Conservation (phyloP, 1,140 invertebrate genomes). For the Antheraea mylitta region DNA sequence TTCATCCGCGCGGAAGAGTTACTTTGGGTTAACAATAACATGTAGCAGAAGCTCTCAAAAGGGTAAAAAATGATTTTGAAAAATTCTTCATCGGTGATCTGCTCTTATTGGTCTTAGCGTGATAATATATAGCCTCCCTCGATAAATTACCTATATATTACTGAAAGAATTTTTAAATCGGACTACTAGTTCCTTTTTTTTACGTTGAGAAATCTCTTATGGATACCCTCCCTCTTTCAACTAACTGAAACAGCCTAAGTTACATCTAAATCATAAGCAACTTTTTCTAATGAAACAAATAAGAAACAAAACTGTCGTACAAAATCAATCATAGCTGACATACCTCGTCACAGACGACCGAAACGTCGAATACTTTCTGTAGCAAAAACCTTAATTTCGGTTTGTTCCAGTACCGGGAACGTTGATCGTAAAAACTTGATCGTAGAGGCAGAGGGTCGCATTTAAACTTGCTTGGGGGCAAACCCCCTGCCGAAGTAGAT, state of each 20-base stretch:
- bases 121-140: too few relatives aligned
- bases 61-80: too few relatives aligned
- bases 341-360: conserved; percentile 16
- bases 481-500: not conserved
- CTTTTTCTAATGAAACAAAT: conserved; percentile 3
- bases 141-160: too few relatives aligned
- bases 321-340: conserved; percentile 26
- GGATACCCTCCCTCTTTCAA: too few relatives aligned
- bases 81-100: too few relatives aligned
- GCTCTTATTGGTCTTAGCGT: too few relatives aligned
- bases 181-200: too few relatives aligned
- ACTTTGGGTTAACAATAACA: too few relatives aligned
- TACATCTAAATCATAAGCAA: not conserved
- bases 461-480: not conserved
- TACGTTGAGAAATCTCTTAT: too few relatives aligned
- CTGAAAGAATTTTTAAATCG: too few relatives aligned
- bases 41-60: too few relatives aligned
- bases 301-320: conserved; percentile 11
- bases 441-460: not conserved
- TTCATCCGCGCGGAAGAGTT: too few relatives aligned
- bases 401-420: conserved; percentile 12
- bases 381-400: conserved; percentile 27
- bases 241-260: not conserved
- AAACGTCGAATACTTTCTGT: conserved; percentile 18
- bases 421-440: conserved; percentile 27